A percentile compares a stretch with the other conserved stretches of the same genome.
Evolutionary conservation across 2,113 vertebrate genomes (phyloP).

Genomic region (Dromiciops gliroides): DNA sequence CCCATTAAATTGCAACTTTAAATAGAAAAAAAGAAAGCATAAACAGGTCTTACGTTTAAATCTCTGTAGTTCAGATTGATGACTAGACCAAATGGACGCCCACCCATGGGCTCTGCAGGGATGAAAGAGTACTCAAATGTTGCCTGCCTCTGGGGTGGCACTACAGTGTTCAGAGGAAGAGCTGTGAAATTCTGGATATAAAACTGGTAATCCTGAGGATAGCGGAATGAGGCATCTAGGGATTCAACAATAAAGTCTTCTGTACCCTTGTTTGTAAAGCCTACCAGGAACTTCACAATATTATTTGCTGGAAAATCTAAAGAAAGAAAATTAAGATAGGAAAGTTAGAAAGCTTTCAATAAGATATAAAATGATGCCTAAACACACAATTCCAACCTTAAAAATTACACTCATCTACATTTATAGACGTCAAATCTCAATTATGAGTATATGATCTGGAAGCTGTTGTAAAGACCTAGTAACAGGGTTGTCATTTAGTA

Average conservation of each 20-base stretch:
- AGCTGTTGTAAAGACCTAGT: background rate
- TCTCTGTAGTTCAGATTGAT: conserved; percentile 99
- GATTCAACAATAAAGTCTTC: conserved; percentile 96
- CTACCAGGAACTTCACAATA: conserved; percentile 97
- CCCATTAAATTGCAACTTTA: background rate
- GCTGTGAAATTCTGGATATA: conserved; percentile 99
- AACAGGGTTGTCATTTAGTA: background rate
- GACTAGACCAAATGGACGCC: conserved; percentile 95
- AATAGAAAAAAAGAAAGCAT: background rate
- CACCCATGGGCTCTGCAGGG: conserved; percentile 98
- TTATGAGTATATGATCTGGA: background rate
- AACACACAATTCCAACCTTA: background rate
- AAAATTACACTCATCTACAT: background rate
- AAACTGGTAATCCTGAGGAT: conserved; percentile 99
- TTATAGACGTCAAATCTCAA: background rate
- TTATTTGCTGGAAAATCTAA: conserved; percentile 98
- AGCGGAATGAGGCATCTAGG: conserved; percentile 97
- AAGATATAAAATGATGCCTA: background rate
- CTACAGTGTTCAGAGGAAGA: conserved; percentile 91
- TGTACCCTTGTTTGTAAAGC: conserved; percentile 96
- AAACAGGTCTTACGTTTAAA: conserved; percentile 84
- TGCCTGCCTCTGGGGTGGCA: conserved; percentile 93
- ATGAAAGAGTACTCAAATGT: conserved; percentile 99
- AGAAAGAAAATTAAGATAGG: conserved; percentile 23
- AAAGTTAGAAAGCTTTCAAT: conserved; percentile 27